A percentile compares a stretch with the other conserved stretches of the same genome.
Evolutionary conservation across 2,888 invertebrate species (phyloP).

Genomic region (Urechis unicinctus): DNA sequence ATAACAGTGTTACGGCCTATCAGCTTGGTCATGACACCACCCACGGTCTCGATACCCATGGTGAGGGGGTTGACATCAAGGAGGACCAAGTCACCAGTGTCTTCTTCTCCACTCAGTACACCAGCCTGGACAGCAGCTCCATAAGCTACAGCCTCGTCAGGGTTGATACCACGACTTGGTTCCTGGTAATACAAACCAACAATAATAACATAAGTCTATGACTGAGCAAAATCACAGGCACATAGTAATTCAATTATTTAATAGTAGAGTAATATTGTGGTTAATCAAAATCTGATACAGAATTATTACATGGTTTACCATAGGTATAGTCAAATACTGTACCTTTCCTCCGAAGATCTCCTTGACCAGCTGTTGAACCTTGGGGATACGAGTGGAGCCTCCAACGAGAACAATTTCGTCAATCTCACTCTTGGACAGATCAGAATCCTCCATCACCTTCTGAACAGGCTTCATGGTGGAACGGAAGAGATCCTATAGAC

Average conservation of each 20-base stretch:
- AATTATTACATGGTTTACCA: too few relatives aligned
- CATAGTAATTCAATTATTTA: too few relatives aligned
- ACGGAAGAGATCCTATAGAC: slow-evolving; percentile 57
- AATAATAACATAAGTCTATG: too few relatives aligned
- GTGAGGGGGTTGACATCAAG: slow-evolving; percentile 98
- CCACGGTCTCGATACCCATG: slow-evolving; percentile 98
- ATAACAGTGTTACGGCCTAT: slow-evolving; percentile 97
- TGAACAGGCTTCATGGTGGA: slow-evolving; percentile 92
- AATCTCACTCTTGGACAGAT: slow-evolving; percentile 95
- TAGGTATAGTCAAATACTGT: too few relatives aligned
- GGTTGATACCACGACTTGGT: slow-evolving; percentile 95
- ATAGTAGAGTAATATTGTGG: too few relatives aligned
- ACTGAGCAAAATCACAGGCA: too few relatives aligned
- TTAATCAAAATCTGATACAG: too few relatives aligned
- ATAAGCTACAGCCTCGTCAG: slow-evolving; percentile 98
- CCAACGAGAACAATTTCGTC: slow-evolving; percentile 98
- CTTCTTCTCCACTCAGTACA: slow-evolving; percentile 93
- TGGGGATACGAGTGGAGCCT: slow-evolving; percentile 98
- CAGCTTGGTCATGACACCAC: slow-evolving; percentile 98
- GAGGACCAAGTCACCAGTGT: slow-evolving; percentile 87
- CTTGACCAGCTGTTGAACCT: slow-evolving; percentile 65
- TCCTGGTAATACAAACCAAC: slow-evolving; percentile 62
- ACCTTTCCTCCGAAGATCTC: slow-evolving; percentile 81
- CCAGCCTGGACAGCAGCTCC: slow-evolving; percentile 98
- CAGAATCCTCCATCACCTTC: slow-evolving; percentile 96